Base-by-base conservation (phyloP, 1,140 invertebrate species). In the Lanistes nyassanus region DNA sequence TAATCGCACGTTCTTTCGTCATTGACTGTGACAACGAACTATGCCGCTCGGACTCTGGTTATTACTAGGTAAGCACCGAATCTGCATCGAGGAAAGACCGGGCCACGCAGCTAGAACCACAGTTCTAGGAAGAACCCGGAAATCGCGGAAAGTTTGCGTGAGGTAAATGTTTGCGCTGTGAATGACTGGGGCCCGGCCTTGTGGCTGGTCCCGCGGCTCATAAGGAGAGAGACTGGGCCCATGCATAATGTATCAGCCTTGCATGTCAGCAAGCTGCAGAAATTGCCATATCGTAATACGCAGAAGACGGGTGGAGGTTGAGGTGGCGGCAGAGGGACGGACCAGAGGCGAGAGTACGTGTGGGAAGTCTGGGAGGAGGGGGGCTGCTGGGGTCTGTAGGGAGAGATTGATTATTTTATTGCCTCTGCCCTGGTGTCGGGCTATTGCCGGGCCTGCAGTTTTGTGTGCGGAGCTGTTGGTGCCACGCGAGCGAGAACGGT, bases 391-490 rank as follows among this genome's bases (percentile, higher is more conserved):
- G n/a, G 74, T 70, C 74, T 62, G 39, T 55, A 26, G 67, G 60
- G 75, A 64, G 75, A 76, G 68, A 76, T 76, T 76, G 75, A 76
- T 76, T 70, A 71, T 55, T 64, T 76, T 60, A 71, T 76, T 71
- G 67, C 67, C 55, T 21, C 31, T 36, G 69, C 53, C 70, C 56
- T 56, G n/a, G 39, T 72, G 70, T 58, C 31, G 34, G 53, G 34
- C 53, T 23, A 36, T 16, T 19, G 23, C 56, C 5, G 23, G 23
- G 56, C n/a, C 42, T 69, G 13, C 29, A n/a, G 23, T 55, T 56
- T 37, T 36, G 36, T 9, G 1, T 16, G 1, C 19, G 42, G 42
- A 13, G 42, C 0, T 47, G 42, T 16, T 47, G 9, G 42, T 47
- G 9, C 42, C 2, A n/a, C n/a, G 42, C 42, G 42, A 47, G 42